A percentile compares a stretch with the other conserved stretches of the same genome.
These are phyloP conservation scores for Epinotia ramella DNA, from an alignment of 2,888 invertebrate genomes.

Conservation along the genomic window DNA sequence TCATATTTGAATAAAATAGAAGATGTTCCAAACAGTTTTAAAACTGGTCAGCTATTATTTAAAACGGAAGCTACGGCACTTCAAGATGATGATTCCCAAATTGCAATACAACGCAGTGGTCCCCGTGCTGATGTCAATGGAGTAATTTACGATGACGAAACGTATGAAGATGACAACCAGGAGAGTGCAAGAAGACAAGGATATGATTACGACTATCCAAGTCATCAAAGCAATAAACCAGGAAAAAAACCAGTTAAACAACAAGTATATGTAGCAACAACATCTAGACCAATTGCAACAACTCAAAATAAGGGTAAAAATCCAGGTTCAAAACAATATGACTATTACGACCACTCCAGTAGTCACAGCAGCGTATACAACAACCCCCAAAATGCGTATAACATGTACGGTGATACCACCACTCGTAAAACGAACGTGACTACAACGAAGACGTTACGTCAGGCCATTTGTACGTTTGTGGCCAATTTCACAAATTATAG, in stretches of 20 bases:
- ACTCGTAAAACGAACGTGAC: no score
- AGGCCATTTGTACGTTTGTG: not conserved
- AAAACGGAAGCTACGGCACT: not conserved
- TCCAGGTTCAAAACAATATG: no score
- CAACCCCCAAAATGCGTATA: no score
- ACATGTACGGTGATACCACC: no score
- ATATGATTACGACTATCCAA: no score
- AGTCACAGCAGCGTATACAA: no score
- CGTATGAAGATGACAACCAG: not conserved
- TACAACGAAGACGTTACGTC: not conserved
- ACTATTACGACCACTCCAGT: no score
- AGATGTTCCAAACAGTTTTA: not conserved
- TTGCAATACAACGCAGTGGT: not conserved
- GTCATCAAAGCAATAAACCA: no score
- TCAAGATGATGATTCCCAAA: not conserved
- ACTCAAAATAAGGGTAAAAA: no score
- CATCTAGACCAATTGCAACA: no score
- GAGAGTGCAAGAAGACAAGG: not conserved
- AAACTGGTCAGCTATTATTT: not conserved
- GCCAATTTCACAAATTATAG: not conserved
- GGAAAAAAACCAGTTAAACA: no score
- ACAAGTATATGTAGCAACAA: no score
- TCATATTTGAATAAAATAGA: slow-evolving; percentile 6
- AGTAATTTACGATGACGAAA: not conserved
- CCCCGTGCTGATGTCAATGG: not conserved